Evolutionary conservation across 2,888 invertebrate species (phyloP).

Genomic region (Callinectes sapidus): DNA sequence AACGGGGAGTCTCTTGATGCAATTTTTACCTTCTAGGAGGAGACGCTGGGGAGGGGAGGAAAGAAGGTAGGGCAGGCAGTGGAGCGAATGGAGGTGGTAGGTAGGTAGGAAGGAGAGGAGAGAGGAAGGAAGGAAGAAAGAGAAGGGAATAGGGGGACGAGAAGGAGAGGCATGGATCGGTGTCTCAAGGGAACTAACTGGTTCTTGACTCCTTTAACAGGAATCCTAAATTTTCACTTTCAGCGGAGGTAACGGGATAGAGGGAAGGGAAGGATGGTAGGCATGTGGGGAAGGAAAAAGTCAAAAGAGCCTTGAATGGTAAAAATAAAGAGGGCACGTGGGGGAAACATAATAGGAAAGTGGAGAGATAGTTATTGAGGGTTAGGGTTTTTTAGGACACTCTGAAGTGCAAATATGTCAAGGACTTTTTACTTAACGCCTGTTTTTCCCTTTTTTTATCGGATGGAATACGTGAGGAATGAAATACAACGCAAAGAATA

Average conservation of each 20-base stretch:
- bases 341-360: not conserved
- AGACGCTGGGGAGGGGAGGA: not conserved
- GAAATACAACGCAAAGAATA: not conserved
- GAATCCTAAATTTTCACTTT: slow-evolving; percentile 19
- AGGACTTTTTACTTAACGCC: not conserved
- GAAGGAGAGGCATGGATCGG: not conserved
- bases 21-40: not conserved
- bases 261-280: not conserved
- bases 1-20: not conserved
- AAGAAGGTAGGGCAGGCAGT: not conserved
- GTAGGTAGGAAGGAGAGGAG: not conserved
- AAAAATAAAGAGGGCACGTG: not conserved
- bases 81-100: not conserved
- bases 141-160: not conserved
- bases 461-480: too few relatives aligned
- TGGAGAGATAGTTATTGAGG: not conserved
- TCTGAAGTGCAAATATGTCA: not conserved
- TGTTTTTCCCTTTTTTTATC: not conserved
- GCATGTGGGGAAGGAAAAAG: not conserved
- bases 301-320: not conserved
- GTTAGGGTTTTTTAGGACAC: not conserved
- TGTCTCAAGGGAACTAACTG: not conserved
- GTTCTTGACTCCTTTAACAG: slow-evolving; percentile 5
- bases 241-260: slow-evolving; percentile 10
- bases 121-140: not conserved